Percentiles rank a stretch among this genome's conserved stretches.
phyloP scores from a whole-genome alignment of 2,113 vertebrate genomes.

The Xiphias gladius region DNA sequence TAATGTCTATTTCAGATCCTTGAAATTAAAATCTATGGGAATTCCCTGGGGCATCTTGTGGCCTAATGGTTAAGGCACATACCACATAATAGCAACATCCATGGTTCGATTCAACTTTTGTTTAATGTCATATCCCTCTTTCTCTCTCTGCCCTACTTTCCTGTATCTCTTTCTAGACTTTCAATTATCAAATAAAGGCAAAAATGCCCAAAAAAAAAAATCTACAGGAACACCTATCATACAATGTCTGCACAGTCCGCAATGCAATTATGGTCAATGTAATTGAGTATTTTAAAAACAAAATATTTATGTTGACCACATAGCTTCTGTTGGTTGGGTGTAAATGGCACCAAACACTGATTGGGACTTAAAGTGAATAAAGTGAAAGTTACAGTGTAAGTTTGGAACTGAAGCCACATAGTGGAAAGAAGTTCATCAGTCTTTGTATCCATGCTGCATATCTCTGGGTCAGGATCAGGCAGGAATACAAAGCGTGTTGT shows the following conservation, averaged over 20 bases:
- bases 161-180: background rate
- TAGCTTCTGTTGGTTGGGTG: constrained; percentile 1
- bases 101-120: background rate
- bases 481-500: constrained; percentile 35
- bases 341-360: background rate
- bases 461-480: constrained; percentile 12
- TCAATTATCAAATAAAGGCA: background rate
- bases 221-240: background rate
- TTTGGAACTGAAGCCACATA: background rate
- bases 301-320: background rate
- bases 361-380: background rate
- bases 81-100: background rate
- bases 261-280: background rate
- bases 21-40: background rate
- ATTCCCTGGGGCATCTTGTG: background rate
- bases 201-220: background rate
- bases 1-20: background rate
- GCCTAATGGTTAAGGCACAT: background rate
- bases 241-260: background rate
- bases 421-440: constrained; percentile 8
- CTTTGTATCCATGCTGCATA: constrained; percentile 23
- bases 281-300: background rate
- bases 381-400: background rate
- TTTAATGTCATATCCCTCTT: background rate
- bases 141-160: background rate